phyloP scores from a whole-genome alignment of 2,797 vertebrate genomes.

The Hylomyscus alleni region DNA sequence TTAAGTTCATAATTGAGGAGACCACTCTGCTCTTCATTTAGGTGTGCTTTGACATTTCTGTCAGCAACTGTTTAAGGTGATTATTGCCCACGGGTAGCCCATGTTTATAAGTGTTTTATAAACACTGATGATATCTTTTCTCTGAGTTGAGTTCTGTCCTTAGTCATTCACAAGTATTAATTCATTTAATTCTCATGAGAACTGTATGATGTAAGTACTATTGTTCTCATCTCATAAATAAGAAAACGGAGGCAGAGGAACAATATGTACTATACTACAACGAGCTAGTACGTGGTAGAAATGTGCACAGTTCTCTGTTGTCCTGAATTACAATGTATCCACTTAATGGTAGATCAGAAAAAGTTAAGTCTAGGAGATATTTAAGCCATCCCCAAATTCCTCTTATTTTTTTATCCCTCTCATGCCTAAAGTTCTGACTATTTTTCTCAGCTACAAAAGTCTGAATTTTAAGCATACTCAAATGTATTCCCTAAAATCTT shows the following conservation, averaged over 20 bases:
- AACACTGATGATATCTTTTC: not conserved
- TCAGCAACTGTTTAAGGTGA: constrained; percentile 74
- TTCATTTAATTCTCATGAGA: not conserved
- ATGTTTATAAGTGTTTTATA: not conserved
- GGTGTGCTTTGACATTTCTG: not conserved
- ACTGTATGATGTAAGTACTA: not conserved
- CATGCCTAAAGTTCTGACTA: not conserved
- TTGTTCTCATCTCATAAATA: constrained; percentile 41
- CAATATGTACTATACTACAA: not conserved
- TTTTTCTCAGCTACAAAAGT: constrained; percentile 36
- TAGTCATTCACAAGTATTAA: constrained; percentile 33
- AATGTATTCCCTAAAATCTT: not conserved
- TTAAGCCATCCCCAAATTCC: not conserved
- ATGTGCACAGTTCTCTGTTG: not conserved
- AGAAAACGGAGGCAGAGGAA: not conserved
- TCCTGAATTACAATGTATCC: not conserved
- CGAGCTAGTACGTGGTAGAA: not conserved
- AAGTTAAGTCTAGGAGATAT: not conserved
- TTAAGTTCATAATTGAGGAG: not conserved
- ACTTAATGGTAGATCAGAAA: not conserved
- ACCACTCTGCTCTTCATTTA: not conserved
- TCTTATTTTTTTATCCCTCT: not conserved
- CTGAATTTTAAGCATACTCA: not conserved
- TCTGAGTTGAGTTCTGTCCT: not conserved
- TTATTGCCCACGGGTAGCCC: constrained; percentile 67